Evolutionary conservation across 2,797 vertebrate species (phyloP), one percentile per base, ranked within the genome.

Genomic region (Lagocephalus sceleratus): DNA sequence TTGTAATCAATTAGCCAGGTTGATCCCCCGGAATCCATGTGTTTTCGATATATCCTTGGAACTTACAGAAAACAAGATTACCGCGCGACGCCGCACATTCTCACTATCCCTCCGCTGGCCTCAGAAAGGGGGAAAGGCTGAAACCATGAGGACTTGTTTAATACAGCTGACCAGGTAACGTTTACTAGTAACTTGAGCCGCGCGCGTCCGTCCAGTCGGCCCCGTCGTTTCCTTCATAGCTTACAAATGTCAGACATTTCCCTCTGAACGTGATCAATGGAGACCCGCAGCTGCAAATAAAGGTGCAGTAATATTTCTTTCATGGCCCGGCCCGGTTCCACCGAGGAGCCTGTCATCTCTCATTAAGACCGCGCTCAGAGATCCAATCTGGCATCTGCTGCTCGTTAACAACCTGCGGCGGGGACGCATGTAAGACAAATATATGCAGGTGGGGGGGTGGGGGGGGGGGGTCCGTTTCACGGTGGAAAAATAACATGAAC

Each of bases 361-460:
- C 83, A 82, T 88, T 82, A 82, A 78, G 60, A 53, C 76, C 52
- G n/a, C 75, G 65, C 75, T 78, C 66, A 1, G 44, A 76, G 81
- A 85, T 83, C 76, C 76, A 81, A 85, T 83, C 83, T 80, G 76
- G 79, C 89, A 90, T 89, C 89, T 90, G 89, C 82, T 85, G 75
- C 73, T 84, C 78, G 83, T 90, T 87, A 88, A 75, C 63, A 79
- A 75, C 63, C 81, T 73, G 66, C 29, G 25, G 66, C 65, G 64
- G 14, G 14, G 32, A 73, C 71, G 70, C 81, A 76, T 73, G 51
- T 55, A 84, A 82, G 71, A 67, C 75, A 84, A 82, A 82, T 76
- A 82, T 73, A 71, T 74, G 74, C 82, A 63, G 58, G n/a, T n/a
- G n/a, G n/a, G n/a, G n/a, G n/a, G n/a, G n/a, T n/a, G n/a, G n/a